These are phyloP conservation scores for Urosaurus nigricauda DNA, from an alignment of 2,797 vertebrate species.

Conservation along the genomic window DNA sequence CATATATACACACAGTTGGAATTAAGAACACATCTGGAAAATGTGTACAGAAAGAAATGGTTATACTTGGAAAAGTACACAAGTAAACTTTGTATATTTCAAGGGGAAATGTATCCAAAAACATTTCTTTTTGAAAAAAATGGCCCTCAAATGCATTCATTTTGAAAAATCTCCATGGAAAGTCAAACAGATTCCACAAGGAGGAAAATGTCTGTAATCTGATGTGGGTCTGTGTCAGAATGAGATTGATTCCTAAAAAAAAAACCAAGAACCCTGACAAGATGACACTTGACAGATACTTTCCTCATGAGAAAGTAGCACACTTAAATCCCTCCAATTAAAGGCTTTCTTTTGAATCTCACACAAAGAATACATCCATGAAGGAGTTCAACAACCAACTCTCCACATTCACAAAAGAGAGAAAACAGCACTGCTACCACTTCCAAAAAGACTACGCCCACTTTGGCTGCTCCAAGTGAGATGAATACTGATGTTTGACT, in stretches of 20 bases:
- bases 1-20: not conserved
- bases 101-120: not conserved
- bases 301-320: constrained; percentile 1
- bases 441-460: constrained; percentile 13
- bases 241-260: not conserved
- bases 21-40: not conserved
- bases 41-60: not conserved
- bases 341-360: not conserved
- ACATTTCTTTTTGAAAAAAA: not conserved
- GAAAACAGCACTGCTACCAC: not conserved
- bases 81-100: not conserved
- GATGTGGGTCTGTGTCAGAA: not conserved
- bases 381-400: not conserved
- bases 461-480: constrained; percentile 20
- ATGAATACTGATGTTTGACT: constrained; percentile 29
- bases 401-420: constrained; percentile 9
- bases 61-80: not conserved
- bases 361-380: not conserved
- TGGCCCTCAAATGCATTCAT: not conserved
- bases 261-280: not conserved
- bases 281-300: too few species aligned
- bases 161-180: not conserved
- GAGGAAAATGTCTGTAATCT: not conserved
- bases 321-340: constrained; percentile 38
- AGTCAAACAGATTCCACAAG: not conserved